Conservation (phyloP, 2,888 invertebrate genomes). For the Drosophila leonis region DNA sequence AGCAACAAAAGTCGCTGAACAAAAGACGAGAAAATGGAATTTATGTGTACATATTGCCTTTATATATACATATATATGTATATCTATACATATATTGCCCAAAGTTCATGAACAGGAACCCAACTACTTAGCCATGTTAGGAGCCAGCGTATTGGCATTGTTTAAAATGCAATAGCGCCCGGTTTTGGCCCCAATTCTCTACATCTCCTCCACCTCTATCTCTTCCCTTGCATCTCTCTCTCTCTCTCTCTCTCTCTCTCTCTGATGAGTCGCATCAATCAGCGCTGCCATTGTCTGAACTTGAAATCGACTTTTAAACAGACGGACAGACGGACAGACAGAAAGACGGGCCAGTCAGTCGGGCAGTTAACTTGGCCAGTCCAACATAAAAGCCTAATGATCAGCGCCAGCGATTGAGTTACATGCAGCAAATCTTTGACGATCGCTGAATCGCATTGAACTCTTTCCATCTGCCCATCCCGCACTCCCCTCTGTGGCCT, state of each 20-base stretch:
- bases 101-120: slow-evolving; percentile 61
- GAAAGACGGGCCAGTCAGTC: neutral
- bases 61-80: slow-evolving; percentile 18
- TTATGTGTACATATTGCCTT: slow-evolving; percentile 13
- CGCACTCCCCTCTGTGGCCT: slow-evolving; percentile 13
- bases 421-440: slow-evolving; percentile 72
- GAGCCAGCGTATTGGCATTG: slow-evolving; percentile 53
- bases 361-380: slow-evolving; percentile 35
- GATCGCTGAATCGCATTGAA: slow-evolving; percentile 47
- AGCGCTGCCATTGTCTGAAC: slow-evolving; percentile 74
- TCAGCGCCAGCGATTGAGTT: slow-evolving; percentile 80
- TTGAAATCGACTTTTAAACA: slow-evolving; percentile 77
- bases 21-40: slow-evolving; percentile 49
- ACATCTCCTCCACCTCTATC: neutral
- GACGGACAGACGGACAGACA: slow-evolving; percentile 34
- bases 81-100: slow-evolving; percentile 24
- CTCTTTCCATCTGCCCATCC: slow-evolving; percentile 3
- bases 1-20: slow-evolving; percentile 5
- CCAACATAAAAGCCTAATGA: slow-evolving; percentile 79
- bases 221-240: slow-evolving; percentile 32
- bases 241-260: slow-evolving; percentile 4
- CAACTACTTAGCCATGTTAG: slow-evolving; percentile 64
- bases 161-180: slow-evolving; percentile 58
- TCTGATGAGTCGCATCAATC: slow-evolving; percentile 75
- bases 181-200: slow-evolving; percentile 8